Base-by-base conservation (phyloP, 2,888 invertebrate species). In the Philopedon plagiatum region DNA sequence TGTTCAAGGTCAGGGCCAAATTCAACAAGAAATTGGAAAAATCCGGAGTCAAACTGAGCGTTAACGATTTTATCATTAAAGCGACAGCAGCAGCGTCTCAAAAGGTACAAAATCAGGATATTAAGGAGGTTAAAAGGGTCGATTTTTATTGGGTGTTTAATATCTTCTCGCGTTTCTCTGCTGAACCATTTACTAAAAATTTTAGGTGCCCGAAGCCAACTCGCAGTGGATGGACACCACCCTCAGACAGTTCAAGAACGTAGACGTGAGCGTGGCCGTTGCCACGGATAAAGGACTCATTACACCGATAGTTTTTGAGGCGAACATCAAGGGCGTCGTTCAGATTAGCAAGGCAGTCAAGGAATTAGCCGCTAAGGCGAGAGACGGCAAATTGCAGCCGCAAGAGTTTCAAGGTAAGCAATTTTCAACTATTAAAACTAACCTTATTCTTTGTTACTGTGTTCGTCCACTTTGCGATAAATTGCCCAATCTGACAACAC, bases 261-360 rank as follows among this genome's bases (percentile, higher is more conserved):
- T 98, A 8, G 99, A 99, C 85, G 94, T 99, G 0, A 96, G 95
- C 80, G 95, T 99, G 69, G 99, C 99, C 0, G 99, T 99, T 4
- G 95, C 96, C 72, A 99, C 99, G 0, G 95, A 96, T 3, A 90
- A 90, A 74, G 99, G 99, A 0, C 89, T 99, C 8, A 98, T 99
- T 73, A 99, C 99, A 0, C 99, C 99, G 1, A 99, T 99, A 78
- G 90, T 99, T 11, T 95, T 94, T 85, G 91, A 91, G 82, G 98
- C 97, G 0, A 96, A 99, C 83, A 90, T 91, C 46, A 96, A 97
- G 85, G 98, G 98, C 15, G 87, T 98, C 66, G 87, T 93, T 46
- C 91, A 94, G 77, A 97, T 99, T 76, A 94, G 93, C 66, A 88
- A 88, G 75, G 91, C 91, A 76, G 91, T 97, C 49, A 94, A 94